Percentiles rank a stretch among this genome's conserved stretches.
Conservation (phyloP, 2,113 vertebrate species). For the Narcine bancroftii region DNA sequence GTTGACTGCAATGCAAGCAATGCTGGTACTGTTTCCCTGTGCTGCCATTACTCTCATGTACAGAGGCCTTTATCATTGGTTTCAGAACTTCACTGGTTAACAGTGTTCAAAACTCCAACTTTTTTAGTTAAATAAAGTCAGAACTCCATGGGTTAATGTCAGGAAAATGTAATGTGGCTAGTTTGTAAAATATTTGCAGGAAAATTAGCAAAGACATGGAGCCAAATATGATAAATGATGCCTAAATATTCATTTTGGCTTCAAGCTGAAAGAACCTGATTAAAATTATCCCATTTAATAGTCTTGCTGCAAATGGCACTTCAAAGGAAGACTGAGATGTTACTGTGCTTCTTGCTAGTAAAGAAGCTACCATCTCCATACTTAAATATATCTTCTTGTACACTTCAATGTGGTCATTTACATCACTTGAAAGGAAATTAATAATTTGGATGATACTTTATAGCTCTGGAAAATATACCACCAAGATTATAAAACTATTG, state of each 20-base stretch:
- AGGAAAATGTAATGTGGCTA: neutral
- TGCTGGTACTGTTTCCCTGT: neutral
- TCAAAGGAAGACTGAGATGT: neutral
- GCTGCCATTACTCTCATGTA: neutral
- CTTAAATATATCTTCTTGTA: neutral
- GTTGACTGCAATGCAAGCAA: neutral
- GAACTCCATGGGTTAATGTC: neutral
- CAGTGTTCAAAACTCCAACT: neutral
- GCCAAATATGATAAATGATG: conserved; percentile 23
- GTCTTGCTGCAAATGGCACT: neutral
- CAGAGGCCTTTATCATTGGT: neutral
- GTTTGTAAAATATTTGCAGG: conserved; percentile 23
- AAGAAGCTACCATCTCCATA: neutral
- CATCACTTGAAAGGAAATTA: neutral
- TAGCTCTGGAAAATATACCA: neutral
- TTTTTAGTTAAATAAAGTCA: neutral
- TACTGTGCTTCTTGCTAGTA: neutral
- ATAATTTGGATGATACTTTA: neutral
- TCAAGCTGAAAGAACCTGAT: conserved; percentile 1
- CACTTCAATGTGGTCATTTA: neutral
- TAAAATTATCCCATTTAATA: conserved; percentile 12
- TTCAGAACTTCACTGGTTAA: neutral
- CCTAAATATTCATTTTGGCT: conserved; percentile 13
- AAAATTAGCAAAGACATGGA: conserved; percentile 19
- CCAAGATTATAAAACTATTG: conserved; percentile 6